phyloP scores from a whole-genome alignment of 2,888 invertebrate species.

The Drosophila nigricruria region DNA sequence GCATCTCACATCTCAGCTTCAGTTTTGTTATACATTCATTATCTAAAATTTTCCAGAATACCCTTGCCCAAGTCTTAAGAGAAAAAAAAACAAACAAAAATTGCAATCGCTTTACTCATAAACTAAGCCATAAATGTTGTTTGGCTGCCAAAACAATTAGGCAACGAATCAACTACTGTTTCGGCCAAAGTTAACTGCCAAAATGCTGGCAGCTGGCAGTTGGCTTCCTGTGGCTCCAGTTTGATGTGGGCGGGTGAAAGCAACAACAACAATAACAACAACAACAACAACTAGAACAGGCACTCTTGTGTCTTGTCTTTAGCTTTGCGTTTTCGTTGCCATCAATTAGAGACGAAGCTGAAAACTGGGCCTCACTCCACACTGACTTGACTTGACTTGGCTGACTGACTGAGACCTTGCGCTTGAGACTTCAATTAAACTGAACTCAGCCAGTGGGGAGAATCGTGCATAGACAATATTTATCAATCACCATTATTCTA shows the following conservation, averaged over 20 bases:
- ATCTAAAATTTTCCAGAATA: not conserved
- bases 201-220: constrained; percentile 34
- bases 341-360: constrained; percentile 65
- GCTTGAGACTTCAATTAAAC: constrained; percentile 76
- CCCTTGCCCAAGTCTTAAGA: not conserved
- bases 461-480: constrained; percentile 79
- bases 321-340: constrained; percentile 26
- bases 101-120: constrained; percentile 15
- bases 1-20: not conserved
- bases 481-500: constrained; percentile 82
- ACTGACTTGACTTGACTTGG: not conserved
- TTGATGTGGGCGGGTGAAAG: constrained; percentile 62
- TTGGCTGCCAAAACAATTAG: constrained; percentile 30
- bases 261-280: constrained; percentile 31
- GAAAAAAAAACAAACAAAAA: not conserved
- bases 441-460: constrained; percentile 13
- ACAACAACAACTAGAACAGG: constrained; percentile 26
- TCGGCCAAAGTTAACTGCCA: constrained; percentile 26
- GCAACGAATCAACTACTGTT: constrained; percentile 49
- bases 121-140: constrained; percentile 23
- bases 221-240: constrained; percentile 26
- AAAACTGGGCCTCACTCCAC: constrained; percentile 13
- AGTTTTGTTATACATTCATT: not conserved
- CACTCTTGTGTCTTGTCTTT: constrained; percentile 13
- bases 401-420: constrained; percentile 47